Base-by-base conservation (phyloP, 1,140 invertebrate species). In the Melitaea cinxia region DNA sequence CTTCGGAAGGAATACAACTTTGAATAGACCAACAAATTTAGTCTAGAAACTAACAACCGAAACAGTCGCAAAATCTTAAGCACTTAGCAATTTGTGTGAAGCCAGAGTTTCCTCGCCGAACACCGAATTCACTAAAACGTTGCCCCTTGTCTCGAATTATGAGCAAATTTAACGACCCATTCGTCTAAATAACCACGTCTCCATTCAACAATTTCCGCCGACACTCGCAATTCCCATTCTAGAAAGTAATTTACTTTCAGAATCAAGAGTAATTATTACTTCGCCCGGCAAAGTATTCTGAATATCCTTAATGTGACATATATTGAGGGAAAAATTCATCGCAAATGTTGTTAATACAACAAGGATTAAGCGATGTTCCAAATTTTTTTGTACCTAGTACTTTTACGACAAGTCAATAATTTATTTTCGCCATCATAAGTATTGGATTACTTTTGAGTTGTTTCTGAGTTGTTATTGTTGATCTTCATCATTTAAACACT, bases 181-280 rank as follows among this genome's bases (percentile, higher is more conserved):
- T 63, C 50, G 55, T 58, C 52, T 55, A 42, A 57, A 47, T 53
- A 37, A 62, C 47, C n/a, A 55, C 53, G 57, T 53, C 49, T 65
- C 59, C 37, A 58, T 68, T 61, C 47, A 65, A 57, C 62, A 65
- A 56, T 62, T 28, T 55, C 55, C 42, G 33, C 14, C 47, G 28
- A 53, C 35, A 56, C 35, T 12, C 47, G 47, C 47, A 21, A 23
- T 52, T 35, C 28, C 47, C 42, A 62, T 70, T 70, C 49, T 42
- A 57, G 54, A 70, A 70, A 63, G 56, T 76, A 64, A 77, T 72
- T 71, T 65, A 45, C 61, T 56, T 60, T 45, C 57, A 71, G 54
- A 69, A 73, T 77, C 69, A 69, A 52, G 39, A 70, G 66, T 68
- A 70, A 74, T 74, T 74, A 77, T 69, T 77, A 72, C 55, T 72